phyloP scores from a whole-genome alignment of 2,888 invertebrate genomes.

The Pyrgus malvae region DNA sequence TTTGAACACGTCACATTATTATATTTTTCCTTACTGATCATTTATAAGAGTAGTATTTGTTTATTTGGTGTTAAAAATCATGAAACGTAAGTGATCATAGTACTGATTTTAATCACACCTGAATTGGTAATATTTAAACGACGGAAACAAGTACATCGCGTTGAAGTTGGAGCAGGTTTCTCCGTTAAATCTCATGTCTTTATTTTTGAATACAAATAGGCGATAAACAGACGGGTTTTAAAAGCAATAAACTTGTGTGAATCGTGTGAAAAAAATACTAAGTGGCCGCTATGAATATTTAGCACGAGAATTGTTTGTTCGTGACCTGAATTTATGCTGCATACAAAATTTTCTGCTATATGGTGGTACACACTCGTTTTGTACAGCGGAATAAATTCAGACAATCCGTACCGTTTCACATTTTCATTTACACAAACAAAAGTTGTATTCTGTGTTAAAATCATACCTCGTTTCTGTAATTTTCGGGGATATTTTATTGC shows the following conservation, averaged over 20 bases:
- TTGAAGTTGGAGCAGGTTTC: slow-evolving; percentile 15
- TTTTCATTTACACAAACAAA: slow-evolving; percentile 26
- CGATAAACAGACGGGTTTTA: slow-evolving; percentile 32
- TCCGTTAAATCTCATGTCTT: slow-evolving; percentile 14
- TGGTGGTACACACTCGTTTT: slow-evolving; percentile 42
- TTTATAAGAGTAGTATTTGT: too few species aligned
- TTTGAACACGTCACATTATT: too few species aligned
- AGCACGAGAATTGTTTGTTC: slow-evolving; percentile 56
- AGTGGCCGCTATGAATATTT: slow-evolving; percentile 55
- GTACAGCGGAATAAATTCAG: slow-evolving; percentile 38
- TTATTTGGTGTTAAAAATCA: background rate
- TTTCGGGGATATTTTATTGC: slow-evolving; percentile 18
- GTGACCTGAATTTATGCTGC: slow-evolving; percentile 66
- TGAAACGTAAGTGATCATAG: background rate
- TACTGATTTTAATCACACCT: background rate
- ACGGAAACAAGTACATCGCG: background rate
- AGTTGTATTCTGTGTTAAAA: slow-evolving; percentile 25
- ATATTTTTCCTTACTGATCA: too few species aligned
- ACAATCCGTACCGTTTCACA: slow-evolving; percentile 25
- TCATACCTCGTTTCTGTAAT: slow-evolving; percentile 21
- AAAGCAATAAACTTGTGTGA: slow-evolving; percentile 31
- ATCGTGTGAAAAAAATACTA: slow-evolving; percentile 38
- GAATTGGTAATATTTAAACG: background rate
- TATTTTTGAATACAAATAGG: slow-evolving; percentile 28
- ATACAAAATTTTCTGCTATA: slow-evolving; percentile 54